Base-by-base conservation (phyloP, 1,140 invertebrate genomes). In the Bombus turneri region DNA sequence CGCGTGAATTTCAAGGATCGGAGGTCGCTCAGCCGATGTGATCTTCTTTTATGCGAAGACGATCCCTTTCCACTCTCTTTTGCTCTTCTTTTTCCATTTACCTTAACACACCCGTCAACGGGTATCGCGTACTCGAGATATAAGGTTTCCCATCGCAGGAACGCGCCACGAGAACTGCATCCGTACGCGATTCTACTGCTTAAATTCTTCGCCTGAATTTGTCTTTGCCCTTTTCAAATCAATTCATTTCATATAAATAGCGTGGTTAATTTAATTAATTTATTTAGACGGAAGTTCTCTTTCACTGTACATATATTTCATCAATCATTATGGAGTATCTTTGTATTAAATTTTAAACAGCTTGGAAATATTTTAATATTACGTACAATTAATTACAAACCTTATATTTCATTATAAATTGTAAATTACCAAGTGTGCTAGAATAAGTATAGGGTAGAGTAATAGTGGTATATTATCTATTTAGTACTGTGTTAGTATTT, bases 81-180 rank as follows among this genome's bases (percentile, higher is more conserved):
- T 22, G 22, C 39, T 62, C 53, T 37, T 62, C 53, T 82, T 82
- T 82, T 75, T 64, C 57, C 9, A 64, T 76, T 64, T 74, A 75
- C 41, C 15, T 75, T 47, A 81, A 64, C 72, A 82, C 72, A 64
- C 71, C 57, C n/a, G 71, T 74, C 80, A 47, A 31, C 80, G 41
- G 57, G 57, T 82, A 82, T 82, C 81, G 31, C 31, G 53, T 76
- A 43, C 59, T 64, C 39, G 41, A 64, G 71, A 82, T 82, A 82
- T 82, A 82, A 82, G 81, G 81, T 82, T 82, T 82, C 80, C n/a
- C 80, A 81, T 75, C 71, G 71, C 13, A 41, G 68, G 66, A 37
- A 57, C 78, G 66, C 31, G 34, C 62, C 53, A 18, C n/a, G 53
- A 75, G 39, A 82, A 75, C 25, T 43, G 25, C 71, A 62, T 31